Percentiles rank a stretch among this genome's conserved stretches.
phyloP scores from a whole-genome alignment of 2,113 vertebrate species.

The Burhinus oedicnemus region DNA sequence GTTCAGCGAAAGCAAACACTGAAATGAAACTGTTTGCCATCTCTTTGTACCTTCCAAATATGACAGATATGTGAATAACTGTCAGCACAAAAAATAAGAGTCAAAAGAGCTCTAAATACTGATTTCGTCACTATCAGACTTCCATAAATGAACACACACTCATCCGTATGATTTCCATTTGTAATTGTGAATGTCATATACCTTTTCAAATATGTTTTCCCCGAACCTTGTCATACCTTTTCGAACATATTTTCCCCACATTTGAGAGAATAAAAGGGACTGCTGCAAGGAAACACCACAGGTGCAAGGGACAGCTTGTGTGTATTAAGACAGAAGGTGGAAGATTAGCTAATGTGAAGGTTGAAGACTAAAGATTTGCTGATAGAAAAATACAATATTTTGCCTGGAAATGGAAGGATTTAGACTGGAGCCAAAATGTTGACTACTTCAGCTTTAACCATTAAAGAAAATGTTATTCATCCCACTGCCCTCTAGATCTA shows the following conservation, averaged over 20 bases:
- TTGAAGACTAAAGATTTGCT: not conserved
- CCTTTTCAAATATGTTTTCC: not conserved
- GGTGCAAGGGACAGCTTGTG: not conserved
- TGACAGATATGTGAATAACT: not conserved
- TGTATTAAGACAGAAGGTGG: not conserved
- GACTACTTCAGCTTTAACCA: not conserved
- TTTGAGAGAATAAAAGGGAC: not conserved
- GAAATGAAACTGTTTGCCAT: not conserved
- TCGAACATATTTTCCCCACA: not conserved
- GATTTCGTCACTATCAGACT: not conserved
- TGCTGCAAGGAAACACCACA: not conserved
- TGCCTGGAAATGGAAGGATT: not conserved
- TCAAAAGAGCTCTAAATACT: not conserved
- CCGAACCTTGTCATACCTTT: not conserved
- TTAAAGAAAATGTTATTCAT: not conserved
- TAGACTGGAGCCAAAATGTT: not conserved
- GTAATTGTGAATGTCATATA: not conserved
- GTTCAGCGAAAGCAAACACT: not conserved
- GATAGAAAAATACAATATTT: not conserved
- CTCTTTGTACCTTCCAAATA: not conserved
- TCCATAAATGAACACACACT: fast-evolving
- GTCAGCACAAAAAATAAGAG: not conserved
- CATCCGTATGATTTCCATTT: not conserved
- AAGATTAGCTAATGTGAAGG: not conserved
- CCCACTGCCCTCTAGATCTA: not conserved